phyloP scores from a whole-genome alignment of 2,888 invertebrate species.

The Machimus atricapillus region DNA sequence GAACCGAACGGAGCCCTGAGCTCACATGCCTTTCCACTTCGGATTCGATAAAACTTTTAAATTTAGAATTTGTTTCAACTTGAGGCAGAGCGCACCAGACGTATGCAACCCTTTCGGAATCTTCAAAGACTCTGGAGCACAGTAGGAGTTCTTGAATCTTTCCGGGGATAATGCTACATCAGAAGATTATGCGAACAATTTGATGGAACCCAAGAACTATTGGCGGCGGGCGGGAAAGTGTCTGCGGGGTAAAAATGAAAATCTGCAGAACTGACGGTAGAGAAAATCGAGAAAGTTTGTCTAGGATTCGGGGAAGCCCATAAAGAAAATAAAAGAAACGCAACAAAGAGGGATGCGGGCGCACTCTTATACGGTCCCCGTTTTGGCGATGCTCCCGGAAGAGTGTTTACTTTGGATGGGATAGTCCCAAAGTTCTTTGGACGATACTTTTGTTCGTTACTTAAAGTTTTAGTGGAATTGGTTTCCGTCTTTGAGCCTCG shows the following conservation, averaged over 20 bases:
- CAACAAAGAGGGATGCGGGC: not conserved
- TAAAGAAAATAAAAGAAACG: not conserved
- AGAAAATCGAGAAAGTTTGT: constrained; percentile 26
- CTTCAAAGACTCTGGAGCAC: constrained; percentile 1
- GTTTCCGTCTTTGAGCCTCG: constrained; percentile 5
- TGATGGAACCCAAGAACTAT: constrained; percentile 8
- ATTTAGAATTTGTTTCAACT: constrained; percentile 23
- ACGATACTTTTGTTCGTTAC: constrained; percentile 26
- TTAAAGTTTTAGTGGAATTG: constrained; percentile 29
- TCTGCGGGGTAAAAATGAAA: not conserved
- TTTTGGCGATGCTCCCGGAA: not conserved
- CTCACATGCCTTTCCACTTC: constrained; percentile 25
- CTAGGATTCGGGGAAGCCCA: not conserved
- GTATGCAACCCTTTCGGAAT: constrained; percentile 25
- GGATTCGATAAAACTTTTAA: constrained; percentile 35
- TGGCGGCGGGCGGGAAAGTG: not conserved
- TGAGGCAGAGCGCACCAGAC: constrained; percentile 13
- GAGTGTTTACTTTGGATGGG: constrained; percentile 29
- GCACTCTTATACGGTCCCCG: not conserved
- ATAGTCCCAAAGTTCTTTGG: not conserved
- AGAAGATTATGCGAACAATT: constrained; percentile 24
- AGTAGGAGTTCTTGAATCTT: constrained; percentile 16
- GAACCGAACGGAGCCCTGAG: not conserved
- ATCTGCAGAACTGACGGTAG: constrained; percentile 17
- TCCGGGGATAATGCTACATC: constrained; percentile 26